Conservation (phyloP, 2,113 vertebrate species). For the Tachysurus fulvidraco region DNA sequence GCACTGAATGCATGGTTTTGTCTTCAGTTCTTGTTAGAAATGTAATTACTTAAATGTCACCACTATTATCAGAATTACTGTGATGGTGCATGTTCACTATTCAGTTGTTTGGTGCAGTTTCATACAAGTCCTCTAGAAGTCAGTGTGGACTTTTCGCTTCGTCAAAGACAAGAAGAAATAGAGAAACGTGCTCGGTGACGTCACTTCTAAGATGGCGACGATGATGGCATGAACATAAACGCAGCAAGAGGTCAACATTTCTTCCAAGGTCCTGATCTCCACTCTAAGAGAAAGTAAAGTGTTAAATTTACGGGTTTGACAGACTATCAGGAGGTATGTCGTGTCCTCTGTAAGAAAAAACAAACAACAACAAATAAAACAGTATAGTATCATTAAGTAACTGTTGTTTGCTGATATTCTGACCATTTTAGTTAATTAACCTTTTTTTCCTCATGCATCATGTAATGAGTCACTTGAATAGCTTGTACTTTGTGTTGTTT, state of each 20-base stretch:
- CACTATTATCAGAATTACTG: no score
- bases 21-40: no score
- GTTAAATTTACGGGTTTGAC: background rate
- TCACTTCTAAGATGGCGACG: conserved; percentile 33
- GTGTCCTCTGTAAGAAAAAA: background rate
- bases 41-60: no score
- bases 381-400: background rate
- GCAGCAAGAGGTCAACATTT: conserved; percentile 9
- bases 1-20: no score
- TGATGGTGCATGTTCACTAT: no score
- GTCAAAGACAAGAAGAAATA: background rate
- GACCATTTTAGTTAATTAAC: background rate
- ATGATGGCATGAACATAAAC: background rate
- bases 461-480: background rate
- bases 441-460: background rate
- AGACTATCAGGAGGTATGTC: background rate
- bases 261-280: background rate
- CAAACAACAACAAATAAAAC: no score
- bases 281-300: background rate
- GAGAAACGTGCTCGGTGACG: background rate
- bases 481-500: background rate
- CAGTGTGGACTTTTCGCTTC: background rate
- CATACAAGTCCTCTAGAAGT: conserved; percentile 1
- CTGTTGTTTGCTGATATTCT: background rate
- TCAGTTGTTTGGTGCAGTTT: background rate